phyloP scores from a whole-genome alignment of 2,888 invertebrate species.

The Hyposoter didymator region DNA sequence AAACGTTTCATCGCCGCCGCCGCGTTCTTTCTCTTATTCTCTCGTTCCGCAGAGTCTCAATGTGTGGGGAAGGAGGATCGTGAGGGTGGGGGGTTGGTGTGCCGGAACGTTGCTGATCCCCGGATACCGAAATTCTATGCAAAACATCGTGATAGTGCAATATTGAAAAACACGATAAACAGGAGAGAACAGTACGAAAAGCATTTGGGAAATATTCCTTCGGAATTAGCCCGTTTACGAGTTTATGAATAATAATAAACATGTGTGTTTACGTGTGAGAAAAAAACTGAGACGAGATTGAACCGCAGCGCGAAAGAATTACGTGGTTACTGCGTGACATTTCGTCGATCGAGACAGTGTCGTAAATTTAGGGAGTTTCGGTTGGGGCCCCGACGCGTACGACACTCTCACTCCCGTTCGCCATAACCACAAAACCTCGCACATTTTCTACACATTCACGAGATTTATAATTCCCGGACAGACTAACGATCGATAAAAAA shows the following conservation, averaged over 20 bases:
- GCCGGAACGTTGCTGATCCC: conserved; percentile 31
- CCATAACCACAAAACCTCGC: conserved; percentile 52
- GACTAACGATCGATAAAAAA: background rate
- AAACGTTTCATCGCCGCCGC: conserved; percentile 45
- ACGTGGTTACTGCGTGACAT: conserved; percentile 66
- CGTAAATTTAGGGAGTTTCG: conserved; percentile 42
- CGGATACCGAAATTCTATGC: conserved; percentile 14
- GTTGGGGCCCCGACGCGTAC: conserved; percentile 53
- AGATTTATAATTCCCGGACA: too few relatives aligned
- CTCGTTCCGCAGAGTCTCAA: conserved; percentile 5
- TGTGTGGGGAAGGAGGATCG: conserved; percentile 3
- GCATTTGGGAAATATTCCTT: background rate
- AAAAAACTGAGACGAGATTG: conserved; percentile 21
- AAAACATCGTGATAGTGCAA: conserved; percentile 28
- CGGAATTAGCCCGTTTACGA: background rate
- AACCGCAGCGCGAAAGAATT: conserved; percentile 57
- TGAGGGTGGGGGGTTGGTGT: conserved; percentile 37
- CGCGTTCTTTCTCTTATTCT: conserved; percentile 18
- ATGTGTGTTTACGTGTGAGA: conserved; percentile 14
- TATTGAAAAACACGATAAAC: too few relatives aligned
- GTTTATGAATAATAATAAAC: background rate
- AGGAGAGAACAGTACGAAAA: background rate
- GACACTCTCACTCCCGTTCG: conserved; percentile 14
- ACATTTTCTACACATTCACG: background rate
- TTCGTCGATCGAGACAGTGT: conserved; percentile 64